Evolutionary conservation across 2,797 vertebrate species (phyloP).

Genomic region (Sorex maritimensis): DNA sequence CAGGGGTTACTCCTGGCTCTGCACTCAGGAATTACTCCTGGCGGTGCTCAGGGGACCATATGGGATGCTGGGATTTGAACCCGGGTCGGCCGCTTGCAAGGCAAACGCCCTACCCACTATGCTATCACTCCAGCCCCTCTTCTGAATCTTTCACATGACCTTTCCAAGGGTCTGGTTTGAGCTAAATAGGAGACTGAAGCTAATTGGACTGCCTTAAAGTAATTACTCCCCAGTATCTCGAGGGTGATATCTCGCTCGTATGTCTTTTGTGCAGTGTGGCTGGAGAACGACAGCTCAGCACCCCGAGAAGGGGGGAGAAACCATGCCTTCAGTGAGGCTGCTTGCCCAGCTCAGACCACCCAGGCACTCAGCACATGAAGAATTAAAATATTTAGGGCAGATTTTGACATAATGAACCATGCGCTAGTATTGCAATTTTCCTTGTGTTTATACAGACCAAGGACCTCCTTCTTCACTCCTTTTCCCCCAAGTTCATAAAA

Average conservation of each 20-base stretch:
- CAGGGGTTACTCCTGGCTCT: too few species aligned
- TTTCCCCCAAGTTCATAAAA: slow-evolving; percentile 62
- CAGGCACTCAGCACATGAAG: slow-evolving; percentile 73
- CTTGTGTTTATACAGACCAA: slow-evolving; percentile 72
- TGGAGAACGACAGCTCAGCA: slow-evolving; percentile 44
- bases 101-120: too few species aligned
- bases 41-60: too few species aligned
- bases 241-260: slow-evolving; percentile 62
- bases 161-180: slow-evolving; percentile 71
- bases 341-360: slow-evolving; percentile 78
- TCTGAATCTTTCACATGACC: slow-evolving; percentile 68
- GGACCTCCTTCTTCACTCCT: slow-evolving; percentile 52
- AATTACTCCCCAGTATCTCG: slow-evolving; percentile 64
- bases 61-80: too few species aligned
- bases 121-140: too few species aligned
- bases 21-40: too few species aligned
- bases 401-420: slow-evolving; percentile 69
- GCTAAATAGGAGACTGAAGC: slow-evolving; percentile 62
- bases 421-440: slow-evolving; percentile 49
- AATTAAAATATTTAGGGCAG: slow-evolving; percentile 80
- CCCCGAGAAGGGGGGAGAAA: slow-evolving; percentile 30
- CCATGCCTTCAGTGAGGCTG: slow-evolving; percentile 43
- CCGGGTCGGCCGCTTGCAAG: too few species aligned
- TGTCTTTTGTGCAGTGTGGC: background rate
- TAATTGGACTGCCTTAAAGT: slow-evolving; percentile 62